phyloP scores from a whole-genome alignment of 1,140 invertebrate genomes.

The Luehdorfia chinensis region DNA sequence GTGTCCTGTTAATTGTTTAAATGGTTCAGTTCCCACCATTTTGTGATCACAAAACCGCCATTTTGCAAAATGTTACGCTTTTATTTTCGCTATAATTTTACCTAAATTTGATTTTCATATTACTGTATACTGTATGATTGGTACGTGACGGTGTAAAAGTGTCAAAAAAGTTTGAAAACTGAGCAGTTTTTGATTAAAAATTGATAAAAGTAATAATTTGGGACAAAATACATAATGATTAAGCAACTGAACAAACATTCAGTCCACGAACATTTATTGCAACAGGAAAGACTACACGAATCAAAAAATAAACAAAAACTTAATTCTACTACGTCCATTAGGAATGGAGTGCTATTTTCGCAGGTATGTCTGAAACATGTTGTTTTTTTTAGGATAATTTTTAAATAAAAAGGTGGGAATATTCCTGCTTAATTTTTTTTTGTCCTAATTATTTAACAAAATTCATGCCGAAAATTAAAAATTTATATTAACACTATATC shows the following conservation, averaged over 20 bases:
- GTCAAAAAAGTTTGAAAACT: too few species aligned
- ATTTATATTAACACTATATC: too few species aligned
- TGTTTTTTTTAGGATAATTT: too few species aligned
- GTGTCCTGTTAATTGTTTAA: constrained; percentile 21
- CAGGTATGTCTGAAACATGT: too few species aligned
- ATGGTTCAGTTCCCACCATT: constrained; percentile 6
- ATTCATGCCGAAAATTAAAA: too few species aligned
- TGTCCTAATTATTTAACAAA: too few species aligned
- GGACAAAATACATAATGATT: constrained; percentile 43
- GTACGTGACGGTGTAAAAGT: constrained; percentile 10
- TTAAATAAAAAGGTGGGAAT: too few species aligned
- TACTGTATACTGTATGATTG: too few species aligned
- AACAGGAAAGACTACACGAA: constrained; percentile 41
- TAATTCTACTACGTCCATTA: constrained; percentile 36
- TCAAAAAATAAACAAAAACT: constrained; percentile 36
- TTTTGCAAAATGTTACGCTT: background rate
- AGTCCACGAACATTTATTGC: constrained; percentile 48
- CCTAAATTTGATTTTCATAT: background rate
- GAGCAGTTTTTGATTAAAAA: constrained; percentile 6
- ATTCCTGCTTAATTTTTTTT: too few species aligned
- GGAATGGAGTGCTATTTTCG: constrained; percentile 43
- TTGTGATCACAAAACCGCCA: constrained; percentile 3
- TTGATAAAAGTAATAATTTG: constrained; percentile 2
- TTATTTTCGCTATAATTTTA: background rate
- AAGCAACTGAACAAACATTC: constrained; percentile 44